Evolutionary conservation across 2,797 vertebrate species (phyloP).

Genomic region (Graptemys geographica): DNA sequence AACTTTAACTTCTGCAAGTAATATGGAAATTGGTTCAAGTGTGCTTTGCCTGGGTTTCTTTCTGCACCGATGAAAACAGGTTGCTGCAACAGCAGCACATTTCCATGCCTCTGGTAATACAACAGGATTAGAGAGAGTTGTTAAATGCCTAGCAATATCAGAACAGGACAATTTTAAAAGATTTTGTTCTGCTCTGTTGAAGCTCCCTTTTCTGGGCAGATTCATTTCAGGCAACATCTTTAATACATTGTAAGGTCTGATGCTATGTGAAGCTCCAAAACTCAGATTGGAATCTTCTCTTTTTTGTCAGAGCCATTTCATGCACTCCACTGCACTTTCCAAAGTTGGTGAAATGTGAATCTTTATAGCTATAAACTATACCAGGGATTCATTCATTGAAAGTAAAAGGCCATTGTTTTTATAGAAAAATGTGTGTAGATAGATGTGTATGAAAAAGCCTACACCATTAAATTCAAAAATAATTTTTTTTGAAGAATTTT

Average conservation of each 20-base stretch:
- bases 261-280: background rate
- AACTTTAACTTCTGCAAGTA: background rate
- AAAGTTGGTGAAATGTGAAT: background rate
- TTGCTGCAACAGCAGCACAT: background rate
- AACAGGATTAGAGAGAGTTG: background rate
- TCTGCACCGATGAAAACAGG: background rate
- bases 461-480: background rate
- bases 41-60: background rate
- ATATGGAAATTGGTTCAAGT: background rate
- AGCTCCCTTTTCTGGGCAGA: background rate
- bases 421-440: background rate
- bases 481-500: background rate
- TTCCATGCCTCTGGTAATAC: background rate
- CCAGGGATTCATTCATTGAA: background rate
- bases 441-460: background rate
- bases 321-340: background rate
- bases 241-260: background rate
- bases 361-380: background rate
- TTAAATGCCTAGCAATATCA: background rate
- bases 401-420: background rate
- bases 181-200: background rate
- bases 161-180: background rate
- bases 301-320: background rate
- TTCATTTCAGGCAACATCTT: conserved; percentile 23
- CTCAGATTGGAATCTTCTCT: background rate